Evolutionary conservation across 2,888 invertebrate genomes (phyloP).

Genomic region (Acleris emargana): DNA sequence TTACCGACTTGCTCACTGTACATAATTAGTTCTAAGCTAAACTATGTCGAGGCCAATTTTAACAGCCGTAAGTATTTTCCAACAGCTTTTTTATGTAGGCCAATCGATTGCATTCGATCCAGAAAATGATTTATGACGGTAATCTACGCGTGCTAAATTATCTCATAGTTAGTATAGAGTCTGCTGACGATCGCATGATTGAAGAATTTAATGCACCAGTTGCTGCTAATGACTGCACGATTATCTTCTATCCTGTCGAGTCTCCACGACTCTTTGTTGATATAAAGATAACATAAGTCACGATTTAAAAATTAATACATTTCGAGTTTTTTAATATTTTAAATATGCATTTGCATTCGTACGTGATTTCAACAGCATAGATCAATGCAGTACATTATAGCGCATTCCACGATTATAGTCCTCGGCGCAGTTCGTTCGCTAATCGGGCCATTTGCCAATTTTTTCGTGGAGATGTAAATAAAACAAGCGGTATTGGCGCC

Average conservation of each 20-base stretch:
- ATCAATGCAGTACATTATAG: constrained; percentile 12
- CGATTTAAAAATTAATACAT: too few relatives aligned
- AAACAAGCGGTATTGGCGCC: constrained; percentile 67
- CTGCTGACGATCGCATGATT: constrained; percentile 16
- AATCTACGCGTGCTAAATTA: constrained; percentile 34
- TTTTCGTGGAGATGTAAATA: constrained; percentile 72
- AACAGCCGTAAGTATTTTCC: constrained; percentile 29
- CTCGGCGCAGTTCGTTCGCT: constrained; percentile 16
- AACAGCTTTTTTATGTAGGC: constrained; percentile 47
- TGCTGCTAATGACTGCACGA: constrained; percentile 9
- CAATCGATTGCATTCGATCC: constrained; percentile 54
- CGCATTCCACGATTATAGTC: constrained; percentile 44
- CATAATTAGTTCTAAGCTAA: constrained; percentile 65
- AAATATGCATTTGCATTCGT: too few relatives aligned
- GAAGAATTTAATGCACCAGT: constrained; percentile 21
- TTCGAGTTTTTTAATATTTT: too few relatives aligned
- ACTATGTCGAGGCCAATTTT: constrained; percentile 68
- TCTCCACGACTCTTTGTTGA: constrained; percentile 7
- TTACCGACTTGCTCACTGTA: constrained; percentile 57
- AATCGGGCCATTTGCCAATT: constrained; percentile 71
- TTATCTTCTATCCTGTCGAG: not conserved
- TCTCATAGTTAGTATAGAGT: constrained; percentile 15
- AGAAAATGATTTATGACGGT: constrained; percentile 42
- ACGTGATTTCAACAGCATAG: not conserved
- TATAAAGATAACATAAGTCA: not conserved